Evolutionary conservation across 37 sponge, comb jelly and placozoan species (phyloP), one percentile per base, ranked within the genome.

Genomic region (Chondrilla cf. caribensis): DNA sequence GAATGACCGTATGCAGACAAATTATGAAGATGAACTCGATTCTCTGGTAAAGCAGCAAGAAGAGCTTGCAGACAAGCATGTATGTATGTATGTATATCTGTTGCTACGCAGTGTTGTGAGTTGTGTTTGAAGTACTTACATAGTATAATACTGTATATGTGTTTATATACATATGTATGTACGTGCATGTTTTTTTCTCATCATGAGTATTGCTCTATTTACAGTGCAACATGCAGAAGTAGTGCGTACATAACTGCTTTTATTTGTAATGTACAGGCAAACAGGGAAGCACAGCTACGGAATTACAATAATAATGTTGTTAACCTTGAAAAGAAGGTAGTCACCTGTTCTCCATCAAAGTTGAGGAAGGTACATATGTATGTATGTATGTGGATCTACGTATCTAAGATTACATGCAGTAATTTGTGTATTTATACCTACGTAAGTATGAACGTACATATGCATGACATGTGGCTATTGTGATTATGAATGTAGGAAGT

Each of bases 191-290:
- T n/a, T n/a, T n/a, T n/a, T n/a, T n/a, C n/a, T n/a, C n/a, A n/a
- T n/a, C n/a, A n/a, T n/a, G n/a, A n/a, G n/a, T n/a, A n/a, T n/a
- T n/a, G n/a, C n/a, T n/a, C n/a, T n/a, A n/a, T n/a, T n/a, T n/a
- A n/a, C n/a, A n/a, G n/a, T n/a, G n/a, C n/a, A n/a, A n/a, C n/a
- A n/a, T n/a, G n/a, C n/a, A n/a, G n/a, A n/a, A n/a, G n/a, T n/a
- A n/a, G n/a, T n/a, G n/a, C n/a, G n/a, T n/a, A n/a, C n/a, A n/a
- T n/a, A n/a, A n/a, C n/a, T n/a, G n/a, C n/a, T n/a, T n/a, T n/a
- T n/a, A n/a, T n/a, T n/a, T n/a, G n/a, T n/a, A n/a, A n/a, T n/a
- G 15, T 67, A 33, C 68, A 67, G 68, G 68, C 68, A 3, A 67
- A n/a, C 15, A 33, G 17, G 29, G 35, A 67, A 33, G 4, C 33